phyloP scores from a whole-genome alignment of 2,888 invertebrate genomes.

The Drosophila recens region DNA sequence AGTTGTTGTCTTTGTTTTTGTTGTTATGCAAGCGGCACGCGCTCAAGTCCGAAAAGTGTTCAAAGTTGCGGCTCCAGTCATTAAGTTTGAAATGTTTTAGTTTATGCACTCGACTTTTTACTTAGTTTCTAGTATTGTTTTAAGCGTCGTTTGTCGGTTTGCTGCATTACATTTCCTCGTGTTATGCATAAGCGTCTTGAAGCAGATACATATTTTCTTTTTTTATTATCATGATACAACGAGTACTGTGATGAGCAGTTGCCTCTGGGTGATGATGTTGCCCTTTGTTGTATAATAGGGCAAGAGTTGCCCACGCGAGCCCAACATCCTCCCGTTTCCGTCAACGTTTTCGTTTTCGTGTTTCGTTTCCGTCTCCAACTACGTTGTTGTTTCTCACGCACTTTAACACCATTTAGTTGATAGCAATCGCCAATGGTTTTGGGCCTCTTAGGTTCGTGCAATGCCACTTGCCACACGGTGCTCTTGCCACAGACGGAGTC shows the following conservation, averaged over 20 bases:
- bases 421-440: slow-evolving; percentile 71
- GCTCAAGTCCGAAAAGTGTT: slow-evolving; percentile 55
- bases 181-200: slow-evolving; percentile 52
- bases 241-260: slow-evolving; percentile 29
- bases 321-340: slow-evolving; percentile 40
- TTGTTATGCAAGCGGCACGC: slow-evolving; percentile 70
- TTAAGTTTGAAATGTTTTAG: slow-evolving; percentile 40
- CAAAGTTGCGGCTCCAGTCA: slow-evolving; percentile 26
- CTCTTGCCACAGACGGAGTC: slow-evolving; percentile 31
- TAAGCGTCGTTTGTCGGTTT: slow-evolving; percentile 25
- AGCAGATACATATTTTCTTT: slow-evolving; percentile 33
- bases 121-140: slow-evolving; percentile 40
- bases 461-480: slow-evolving; percentile 63
- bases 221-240: slow-evolving; percentile 21
- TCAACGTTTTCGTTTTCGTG: neutral
- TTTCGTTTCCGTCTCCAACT: slow-evolving; percentile 4
- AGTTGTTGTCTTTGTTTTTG: slow-evolving; percentile 1
- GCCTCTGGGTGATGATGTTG: slow-evolving; percentile 24
- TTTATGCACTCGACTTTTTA: slow-evolving; percentile 28
- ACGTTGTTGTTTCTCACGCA: slow-evolving; percentile 73
- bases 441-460: slow-evolving; percentile 55
- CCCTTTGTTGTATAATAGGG: slow-evolving; percentile 73
- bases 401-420: slow-evolving; percentile 81
- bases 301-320: slow-evolving; percentile 69
- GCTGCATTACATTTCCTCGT: slow-evolving; percentile 56